Conservation (phyloP, 2,888 invertebrate species). For the Cremastinae sp. region DNA sequence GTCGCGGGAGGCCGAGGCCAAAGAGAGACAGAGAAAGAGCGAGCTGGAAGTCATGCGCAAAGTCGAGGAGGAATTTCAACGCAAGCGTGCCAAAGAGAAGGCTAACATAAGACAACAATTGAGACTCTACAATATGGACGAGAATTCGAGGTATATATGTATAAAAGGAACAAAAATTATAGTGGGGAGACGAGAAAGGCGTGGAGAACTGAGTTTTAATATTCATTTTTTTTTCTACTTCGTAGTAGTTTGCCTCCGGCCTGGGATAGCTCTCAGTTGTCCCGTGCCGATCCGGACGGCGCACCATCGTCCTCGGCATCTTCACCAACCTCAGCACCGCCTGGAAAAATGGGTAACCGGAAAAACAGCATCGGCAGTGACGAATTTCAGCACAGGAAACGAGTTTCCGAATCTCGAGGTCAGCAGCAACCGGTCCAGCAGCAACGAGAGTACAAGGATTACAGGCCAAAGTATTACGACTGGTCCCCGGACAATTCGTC, state of each 20-base stretch:
- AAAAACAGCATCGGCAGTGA: slow-evolving; percentile 70
- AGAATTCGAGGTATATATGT: slow-evolving; percentile 81
- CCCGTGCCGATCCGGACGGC: slow-evolving; percentile 88
- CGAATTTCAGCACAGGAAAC: slow-evolving; percentile 69
- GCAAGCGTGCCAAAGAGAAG: slow-evolving; percentile 89
- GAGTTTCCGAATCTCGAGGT: slow-evolving; percentile 75
- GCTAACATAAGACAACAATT: slow-evolving; percentile 89
- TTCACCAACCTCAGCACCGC: slow-evolving; percentile 81
- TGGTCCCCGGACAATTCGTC: slow-evolving; percentile 71
- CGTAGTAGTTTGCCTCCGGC: slow-evolving; percentile 69
- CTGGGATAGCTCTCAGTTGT: slow-evolving; percentile 78
- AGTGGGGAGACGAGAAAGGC: slow-evolving; percentile 40
- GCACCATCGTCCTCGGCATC: slow-evolving; percentile 83
- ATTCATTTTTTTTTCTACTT: slow-evolving; percentile 20
- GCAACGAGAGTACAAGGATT: slow-evolving; percentile 82
- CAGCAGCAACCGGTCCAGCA: slow-evolving; percentile 81
- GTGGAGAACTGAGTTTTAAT: slow-evolving; percentile 14
- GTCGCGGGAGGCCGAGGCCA: slow-evolving; percentile 88
- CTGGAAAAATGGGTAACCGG: slow-evolving; percentile 66
- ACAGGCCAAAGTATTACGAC: slow-evolving; percentile 76
- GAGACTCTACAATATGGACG: slow-evolving; percentile 86
- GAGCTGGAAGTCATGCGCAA: slow-evolving; percentile 92
- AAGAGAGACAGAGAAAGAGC: slow-evolving; percentile 87
- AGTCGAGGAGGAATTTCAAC: slow-evolving; percentile 93
- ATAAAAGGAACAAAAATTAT: slow-evolving; percentile 17